Percentiles rank a stretch among this genome's conserved stretches.
These are phyloP conservation scores for Scleropages formosus DNA, from an alignment of 2,797 vertebrate genomes.

Conservation along the genomic window DNA sequence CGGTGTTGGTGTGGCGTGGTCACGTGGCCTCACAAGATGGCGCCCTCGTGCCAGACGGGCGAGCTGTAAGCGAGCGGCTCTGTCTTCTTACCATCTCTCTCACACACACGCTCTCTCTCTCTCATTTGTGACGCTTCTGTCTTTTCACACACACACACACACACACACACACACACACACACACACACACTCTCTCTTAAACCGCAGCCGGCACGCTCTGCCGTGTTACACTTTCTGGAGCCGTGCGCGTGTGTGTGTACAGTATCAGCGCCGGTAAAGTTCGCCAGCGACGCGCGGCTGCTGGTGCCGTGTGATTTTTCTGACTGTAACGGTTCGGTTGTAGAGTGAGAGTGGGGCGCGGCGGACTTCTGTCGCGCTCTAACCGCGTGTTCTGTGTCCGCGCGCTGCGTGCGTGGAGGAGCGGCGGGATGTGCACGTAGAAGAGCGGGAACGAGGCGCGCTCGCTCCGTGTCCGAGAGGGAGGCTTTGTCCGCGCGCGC, in stretches of 20 bases:
- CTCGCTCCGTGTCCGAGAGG: constrained; percentile 30
- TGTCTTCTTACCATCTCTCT: constrained; percentile 24
- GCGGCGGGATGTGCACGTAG: neutral
- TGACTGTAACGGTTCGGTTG: too few relatives aligned
- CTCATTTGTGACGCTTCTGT: neutral
- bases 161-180: neutral
- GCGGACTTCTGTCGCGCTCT: too few relatives aligned
- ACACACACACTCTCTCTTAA: neutral
- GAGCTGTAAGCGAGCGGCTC: constrained; percentile 37
- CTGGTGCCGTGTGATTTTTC: too few relatives aligned
- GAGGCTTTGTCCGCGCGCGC: constrained; percentile 40
- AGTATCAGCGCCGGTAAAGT: too few relatives aligned
- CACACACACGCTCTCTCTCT: neutral
- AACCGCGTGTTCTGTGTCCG: too few relatives aligned
- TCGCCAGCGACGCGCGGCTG: too few relatives aligned
- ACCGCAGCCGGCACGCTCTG: neutral
- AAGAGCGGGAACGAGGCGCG: constrained; percentile 23
- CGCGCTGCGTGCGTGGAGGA: too few relatives aligned
- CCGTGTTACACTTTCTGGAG: too few relatives aligned
- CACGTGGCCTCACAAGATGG: constrained; percentile 58
- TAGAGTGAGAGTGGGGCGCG: too few relatives aligned
- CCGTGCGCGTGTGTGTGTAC: too few relatives aligned
- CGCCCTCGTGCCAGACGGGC: constrained; percentile 44
- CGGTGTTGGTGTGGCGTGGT: constrained; percentile 30
- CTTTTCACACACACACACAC: neutral